Evolutionary conservation across 2,888 invertebrate genomes (phyloP).

Genomic region (Athalia rosae): DNA sequence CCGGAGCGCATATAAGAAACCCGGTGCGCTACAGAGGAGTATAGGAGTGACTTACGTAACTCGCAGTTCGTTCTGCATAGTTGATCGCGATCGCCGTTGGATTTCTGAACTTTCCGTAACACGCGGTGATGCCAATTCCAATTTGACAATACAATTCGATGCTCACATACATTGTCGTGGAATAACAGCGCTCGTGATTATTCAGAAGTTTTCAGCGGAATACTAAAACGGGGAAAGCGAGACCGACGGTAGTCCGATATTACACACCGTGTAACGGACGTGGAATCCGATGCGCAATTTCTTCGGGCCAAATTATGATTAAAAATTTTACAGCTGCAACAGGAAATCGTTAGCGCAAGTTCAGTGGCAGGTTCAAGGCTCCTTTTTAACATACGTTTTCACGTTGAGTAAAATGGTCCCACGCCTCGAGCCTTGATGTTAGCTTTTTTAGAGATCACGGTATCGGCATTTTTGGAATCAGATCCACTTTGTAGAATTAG

Average conservation of each 20-base stretch:
- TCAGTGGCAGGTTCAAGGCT: background rate
- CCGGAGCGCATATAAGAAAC: too few relatives aligned
- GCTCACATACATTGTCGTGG: background rate
- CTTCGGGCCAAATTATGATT: background rate
- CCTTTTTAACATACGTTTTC: too few relatives aligned
- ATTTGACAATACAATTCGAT: background rate
- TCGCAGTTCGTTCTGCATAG: too few relatives aligned
- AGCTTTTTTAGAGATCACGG: too few relatives aligned
- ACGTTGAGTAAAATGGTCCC: too few relatives aligned
- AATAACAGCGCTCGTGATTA: background rate
- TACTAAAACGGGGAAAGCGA: slow-evolving; percentile 36
- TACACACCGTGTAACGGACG: background rate
- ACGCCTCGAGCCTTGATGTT: too few relatives aligned
- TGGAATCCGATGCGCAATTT: slow-evolving; percentile 10
- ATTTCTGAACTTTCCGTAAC: too few relatives aligned
- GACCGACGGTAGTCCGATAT: background rate
- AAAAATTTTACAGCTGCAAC: background rate
- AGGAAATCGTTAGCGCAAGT: background rate
- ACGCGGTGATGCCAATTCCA: background rate
- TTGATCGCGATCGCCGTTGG: too few relatives aligned
- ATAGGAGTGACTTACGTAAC: too few relatives aligned
- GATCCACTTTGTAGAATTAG: too few relatives aligned
- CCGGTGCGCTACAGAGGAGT: too few relatives aligned
- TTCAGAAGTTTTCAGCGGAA: background rate
- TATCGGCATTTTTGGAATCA: too few relatives aligned